Base-by-base conservation (phyloP, 2,888 invertebrate species). In the Calameuta pallipes region DNA sequence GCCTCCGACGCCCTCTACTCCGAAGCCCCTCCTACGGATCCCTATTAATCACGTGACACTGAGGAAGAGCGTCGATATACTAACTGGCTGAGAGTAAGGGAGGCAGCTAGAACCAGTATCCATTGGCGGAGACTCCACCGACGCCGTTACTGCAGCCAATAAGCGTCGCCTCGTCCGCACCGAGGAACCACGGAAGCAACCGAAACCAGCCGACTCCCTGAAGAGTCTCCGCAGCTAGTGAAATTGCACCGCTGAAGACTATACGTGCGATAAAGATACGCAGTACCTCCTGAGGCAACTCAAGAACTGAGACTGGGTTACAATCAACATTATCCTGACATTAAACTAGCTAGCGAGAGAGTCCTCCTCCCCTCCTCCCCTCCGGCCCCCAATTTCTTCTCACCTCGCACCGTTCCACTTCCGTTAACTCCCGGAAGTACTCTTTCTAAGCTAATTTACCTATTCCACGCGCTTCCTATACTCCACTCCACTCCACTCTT, bases 281-380 rank as follows among this genome's bases (percentile, higher is more conserved):
- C 33, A 31, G 34, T 13, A 71, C 71, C 33, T 34, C 33, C 71
- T 12, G 71, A 71, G 71, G 15, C 71, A 71, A 31, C 33, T 34
- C 33, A 71, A 71, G 30, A 77, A 78, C 80, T 75, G 76, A 76
- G 75, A 78, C 75, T 37, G 41, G 74, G 80, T 81, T 82, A 82
- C 82, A 81, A 83, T 78, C 82, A 79, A 79, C 80, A 79, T 83
- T 82, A 79, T 78, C 80, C 76, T 56, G 75, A 77, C 80, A 80
- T 82, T 83, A 80, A 83, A 80, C 79, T 83, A 82, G 80, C 76
- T 73, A 78, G 76, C 37, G 73, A 37, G 71, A 71, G 70, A 78
- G 41, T 69, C 76, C 34, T 36, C 12, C 12, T 12, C 1, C 36
- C 35, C 74, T 36, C 3, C 36, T 12, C 0, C 36, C 35, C 74